Percentiles rank a stretch among this genome's conserved stretches.
These are phyloP conservation scores for Platerodrilus igneus DNA, from an alignment of 2,888 invertebrate genomes.

Conservation along the genomic window DNA sequence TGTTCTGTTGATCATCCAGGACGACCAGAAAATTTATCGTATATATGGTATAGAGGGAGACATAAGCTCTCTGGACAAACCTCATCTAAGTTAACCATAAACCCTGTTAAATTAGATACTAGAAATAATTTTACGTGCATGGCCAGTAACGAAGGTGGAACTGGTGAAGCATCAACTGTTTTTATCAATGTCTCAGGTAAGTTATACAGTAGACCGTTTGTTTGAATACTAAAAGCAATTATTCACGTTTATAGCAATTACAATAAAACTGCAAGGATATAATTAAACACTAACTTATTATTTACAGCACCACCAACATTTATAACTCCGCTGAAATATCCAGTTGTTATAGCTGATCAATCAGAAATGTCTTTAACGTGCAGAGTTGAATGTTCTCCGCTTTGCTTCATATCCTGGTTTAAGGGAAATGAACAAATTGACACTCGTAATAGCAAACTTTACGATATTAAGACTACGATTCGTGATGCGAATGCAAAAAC, in stretches of 20 bases:
- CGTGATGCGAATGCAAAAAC: slow-evolving; percentile 70
- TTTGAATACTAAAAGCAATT: background rate
- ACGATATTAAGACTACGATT: slow-evolving; percentile 63
- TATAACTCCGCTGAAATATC: slow-evolving; percentile 60
- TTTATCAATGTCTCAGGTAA: slow-evolving; percentile 67
- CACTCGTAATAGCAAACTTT: slow-evolving; percentile 54
- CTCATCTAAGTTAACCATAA: slow-evolving; percentile 72
- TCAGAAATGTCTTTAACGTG: slow-evolving; percentile 65
- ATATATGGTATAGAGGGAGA: slow-evolving; percentile 76
- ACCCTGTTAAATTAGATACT: slow-evolving; percentile 78
- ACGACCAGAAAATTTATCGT: slow-evolving; percentile 68
- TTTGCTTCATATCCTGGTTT: slow-evolving; percentile 80
- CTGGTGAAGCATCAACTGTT: slow-evolving; percentile 63
- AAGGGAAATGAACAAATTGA: slow-evolving; percentile 71
- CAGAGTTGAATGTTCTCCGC: slow-evolving; percentile 84
- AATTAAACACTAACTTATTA: no score
- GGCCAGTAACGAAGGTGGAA: slow-evolving; percentile 81
- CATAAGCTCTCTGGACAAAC: slow-evolving; percentile 71
- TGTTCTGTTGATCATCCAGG: slow-evolving; percentile 83
- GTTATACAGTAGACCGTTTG: no score
- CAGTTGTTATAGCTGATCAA: slow-evolving; percentile 54
- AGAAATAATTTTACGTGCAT: slow-evolving; percentile 87
- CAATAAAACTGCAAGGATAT: no score
- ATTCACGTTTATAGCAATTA: no score
- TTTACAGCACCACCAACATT: slow-evolving; percentile 87